Evolutionary conservation across 2,888 invertebrate genomes (phyloP).

Genomic region (Ennomos erosarius): DNA sequence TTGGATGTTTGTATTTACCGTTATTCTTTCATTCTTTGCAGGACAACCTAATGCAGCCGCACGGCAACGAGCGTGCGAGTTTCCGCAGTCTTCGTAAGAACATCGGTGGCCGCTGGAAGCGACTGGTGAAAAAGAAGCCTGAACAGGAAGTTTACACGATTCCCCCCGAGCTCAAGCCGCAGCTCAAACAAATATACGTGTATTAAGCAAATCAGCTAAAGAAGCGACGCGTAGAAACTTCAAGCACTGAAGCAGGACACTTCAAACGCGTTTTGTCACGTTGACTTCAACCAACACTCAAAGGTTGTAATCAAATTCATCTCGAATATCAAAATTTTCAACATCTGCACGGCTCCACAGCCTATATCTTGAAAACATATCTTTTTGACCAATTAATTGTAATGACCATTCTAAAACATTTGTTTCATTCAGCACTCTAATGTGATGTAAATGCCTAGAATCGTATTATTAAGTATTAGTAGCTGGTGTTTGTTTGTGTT

Average conservation of each 20-base stretch:
- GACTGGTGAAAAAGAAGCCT: slow-evolving; percentile 93
- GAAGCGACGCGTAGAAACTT: slow-evolving; percentile 41
- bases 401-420: slow-evolving; percentile 75
- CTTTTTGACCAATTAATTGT: slow-evolving; percentile 81
- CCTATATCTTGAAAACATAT: slow-evolving; percentile 75
- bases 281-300: slow-evolving; percentile 68
- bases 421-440: slow-evolving; percentile 76
- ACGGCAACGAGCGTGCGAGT: slow-evolving; percentile 89
- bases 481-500: slow-evolving; percentile 77
- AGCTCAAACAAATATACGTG: slow-evolving; percentile 95
- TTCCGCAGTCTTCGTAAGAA: slow-evolving; percentile 94
- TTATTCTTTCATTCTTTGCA: slow-evolving; percentile 80
- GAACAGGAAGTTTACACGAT: slow-evolving; percentile 93
- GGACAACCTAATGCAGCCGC: slow-evolving; percentile 91
- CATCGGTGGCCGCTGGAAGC: slow-evolving; percentile 93
- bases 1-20: slow-evolving; percentile 37
- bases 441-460: slow-evolving; percentile 81
- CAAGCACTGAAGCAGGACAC: slow-evolving; percentile 74
- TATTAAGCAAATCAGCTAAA: slow-evolving; percentile 82
- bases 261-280: slow-evolving; percentile 60
- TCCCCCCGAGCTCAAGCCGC: slow-evolving; percentile 94
- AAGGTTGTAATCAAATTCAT: slow-evolving; percentile 73
- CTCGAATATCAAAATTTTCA: slow-evolving; percentile 76
- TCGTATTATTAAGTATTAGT: slow-evolving; percentile 85
- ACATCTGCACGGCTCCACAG: slow-evolving; percentile 64